Conservation (phyloP, 2,888 invertebrate genomes). For the Philereme vetulata region DNA sequence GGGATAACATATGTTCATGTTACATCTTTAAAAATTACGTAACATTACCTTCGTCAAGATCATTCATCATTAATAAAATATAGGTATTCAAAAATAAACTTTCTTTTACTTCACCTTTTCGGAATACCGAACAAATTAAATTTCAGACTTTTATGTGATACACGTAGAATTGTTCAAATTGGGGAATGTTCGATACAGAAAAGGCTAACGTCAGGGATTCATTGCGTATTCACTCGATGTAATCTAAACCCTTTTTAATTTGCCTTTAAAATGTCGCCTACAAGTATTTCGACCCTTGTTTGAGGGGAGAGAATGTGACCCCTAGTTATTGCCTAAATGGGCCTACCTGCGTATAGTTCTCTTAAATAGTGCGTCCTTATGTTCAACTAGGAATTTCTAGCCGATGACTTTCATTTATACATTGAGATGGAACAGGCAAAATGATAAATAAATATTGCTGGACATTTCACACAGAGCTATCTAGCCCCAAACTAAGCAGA, state of each 20-base stretch:
- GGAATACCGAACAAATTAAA: constrained; percentile 15
- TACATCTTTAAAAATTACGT: no score
- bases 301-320: constrained; percentile 22
- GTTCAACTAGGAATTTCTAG: not conserved
- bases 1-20: no score
- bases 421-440: no score
- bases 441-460: no score
- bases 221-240: constrained; percentile 34
- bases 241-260: constrained; percentile 32
- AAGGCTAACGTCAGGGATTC: constrained; percentile 13
- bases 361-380: not conserved
- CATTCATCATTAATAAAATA: constrained; percentile 3
- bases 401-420: no score
- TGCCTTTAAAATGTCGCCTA: constrained; percentile 28
- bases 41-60: no score
- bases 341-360: not conserved
- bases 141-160: constrained; percentile 19
- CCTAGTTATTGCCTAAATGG: constrained; percentile 6
- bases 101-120: constrained; percentile 6
- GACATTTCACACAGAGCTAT: no score
- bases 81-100: constrained; percentile 7
- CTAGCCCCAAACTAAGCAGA: no score
- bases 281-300: constrained; percentile 25
- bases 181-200: constrained; percentile 18
- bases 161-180: constrained; percentile 25